Percentiles rank a stretch among this genome's conserved stretches.
Evolutionary conservation across 2,888 invertebrate genomes (phyloP).

Genomic region (Eupithecia insigniata): DNA sequence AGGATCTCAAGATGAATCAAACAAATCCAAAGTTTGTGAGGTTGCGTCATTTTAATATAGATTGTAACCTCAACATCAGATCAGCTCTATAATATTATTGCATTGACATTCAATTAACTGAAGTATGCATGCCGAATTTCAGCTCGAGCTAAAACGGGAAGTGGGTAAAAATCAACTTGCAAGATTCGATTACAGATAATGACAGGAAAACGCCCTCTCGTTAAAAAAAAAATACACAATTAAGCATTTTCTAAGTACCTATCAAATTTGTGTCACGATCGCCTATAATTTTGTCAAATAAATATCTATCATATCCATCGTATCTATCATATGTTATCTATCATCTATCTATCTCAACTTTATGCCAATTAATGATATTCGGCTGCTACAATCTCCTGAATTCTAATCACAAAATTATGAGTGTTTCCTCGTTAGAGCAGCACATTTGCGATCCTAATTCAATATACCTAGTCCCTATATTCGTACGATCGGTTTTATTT

Average conservation of each 20-base stretch:
- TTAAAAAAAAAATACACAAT: too few species aligned
- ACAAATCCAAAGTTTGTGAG: neutral
- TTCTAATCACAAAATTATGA: neutral
- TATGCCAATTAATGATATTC: neutral
- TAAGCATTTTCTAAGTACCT: neutral
- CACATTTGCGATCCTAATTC: neutral
- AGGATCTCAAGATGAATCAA: neutral
- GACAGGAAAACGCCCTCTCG: neutral
- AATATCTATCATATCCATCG: too few species aligned
- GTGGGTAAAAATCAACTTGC: neutral
- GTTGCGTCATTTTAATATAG: neutral
- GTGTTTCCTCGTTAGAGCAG: neutral
- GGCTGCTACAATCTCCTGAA: neutral
- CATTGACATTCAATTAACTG: neutral
- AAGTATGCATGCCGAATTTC: neutral
- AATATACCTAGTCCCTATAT: neutral
- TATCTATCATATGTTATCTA: too few species aligned
- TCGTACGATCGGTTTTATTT: neutral
- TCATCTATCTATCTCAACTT: too few species aligned
- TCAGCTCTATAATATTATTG: neutral
- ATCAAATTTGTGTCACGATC: too few species aligned
- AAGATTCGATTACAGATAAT: neutral
- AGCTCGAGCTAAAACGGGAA: neutral
- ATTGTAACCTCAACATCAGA: neutral
- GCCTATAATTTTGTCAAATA: neutral